phyloP scores from a whole-genome alignment of 2,888 invertebrate genomes.

The Nebria brevicollis region DNA sequence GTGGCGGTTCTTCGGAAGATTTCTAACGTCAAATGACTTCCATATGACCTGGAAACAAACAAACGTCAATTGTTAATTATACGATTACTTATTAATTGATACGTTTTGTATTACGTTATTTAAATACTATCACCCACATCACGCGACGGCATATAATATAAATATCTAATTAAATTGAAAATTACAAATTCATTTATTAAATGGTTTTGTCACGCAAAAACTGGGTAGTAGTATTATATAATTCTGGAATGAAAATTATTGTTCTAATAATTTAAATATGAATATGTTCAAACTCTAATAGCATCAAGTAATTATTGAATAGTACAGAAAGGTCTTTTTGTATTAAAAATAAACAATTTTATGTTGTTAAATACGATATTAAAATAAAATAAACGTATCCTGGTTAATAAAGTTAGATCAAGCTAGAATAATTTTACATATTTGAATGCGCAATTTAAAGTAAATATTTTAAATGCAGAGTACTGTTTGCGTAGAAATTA shows the following conservation, averaged over 20 bases:
- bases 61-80: neutral
- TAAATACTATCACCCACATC: neutral
- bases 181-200: no score
- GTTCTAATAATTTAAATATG: no score
- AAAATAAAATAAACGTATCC: neutral
- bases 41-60: conserved; percentile 69
- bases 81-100: neutral
- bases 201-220: no score
- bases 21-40: conserved; percentile 76
- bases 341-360: neutral
- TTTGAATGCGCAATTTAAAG: neutral
- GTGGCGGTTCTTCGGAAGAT: conserved; percentile 72
- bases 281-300: no score
- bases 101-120: neutral
- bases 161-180: neutral
- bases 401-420: no score
- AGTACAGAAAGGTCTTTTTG: no score
- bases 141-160: neutral
- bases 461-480: neutral
- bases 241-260: no score
- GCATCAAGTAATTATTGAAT: no score
- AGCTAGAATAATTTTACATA: neutral
- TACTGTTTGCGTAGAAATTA: neutral
- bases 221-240: no score
- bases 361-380: neutral